Evolutionary conservation across 1,140 invertebrate genomes (phyloP).

Genomic region (Drosophila sproati): DNA sequence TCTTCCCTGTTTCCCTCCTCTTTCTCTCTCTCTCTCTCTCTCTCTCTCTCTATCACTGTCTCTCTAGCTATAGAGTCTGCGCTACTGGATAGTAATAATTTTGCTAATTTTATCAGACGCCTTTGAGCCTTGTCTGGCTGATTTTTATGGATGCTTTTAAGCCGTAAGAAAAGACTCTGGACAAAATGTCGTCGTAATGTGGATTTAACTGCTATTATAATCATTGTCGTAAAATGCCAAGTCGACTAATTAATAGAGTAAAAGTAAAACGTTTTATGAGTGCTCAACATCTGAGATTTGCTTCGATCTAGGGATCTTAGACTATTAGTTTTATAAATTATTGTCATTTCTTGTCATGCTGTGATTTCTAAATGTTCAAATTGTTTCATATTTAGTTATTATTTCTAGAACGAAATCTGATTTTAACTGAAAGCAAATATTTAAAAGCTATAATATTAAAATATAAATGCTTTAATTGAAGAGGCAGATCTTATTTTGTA

Average conservation of each 20-base stretch:
- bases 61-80: neutral
- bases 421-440: too few species aligned
- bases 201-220: constrained; percentile 56
- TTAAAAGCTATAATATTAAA: too few species aligned
- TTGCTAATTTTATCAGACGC: constrained; percentile 60
- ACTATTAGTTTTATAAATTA: too few species aligned
- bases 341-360: too few species aligned
- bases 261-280: constrained; percentile 65
- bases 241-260: constrained; percentile 71
- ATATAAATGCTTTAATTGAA: too few species aligned
- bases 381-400: too few species aligned
- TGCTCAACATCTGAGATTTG: constrained; percentile 23
- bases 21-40: neutral
- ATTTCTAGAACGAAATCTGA: too few species aligned
- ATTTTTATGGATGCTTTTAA: constrained; percentile 72
- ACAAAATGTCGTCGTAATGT: constrained; percentile 61
- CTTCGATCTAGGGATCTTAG: neutral
- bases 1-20: neutral
- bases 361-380: too few species aligned
- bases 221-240: constrained; percentile 57
- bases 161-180: constrained; percentile 8
- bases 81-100: constrained; percentile 60
- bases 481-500: too few species aligned
- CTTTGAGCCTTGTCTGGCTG: constrained; percentile 51
- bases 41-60: neutral